These are phyloP conservation scores for Pithys albifrons DNA, from an alignment of 2,113 vertebrate species.

Conservation along the genomic window DNA sequence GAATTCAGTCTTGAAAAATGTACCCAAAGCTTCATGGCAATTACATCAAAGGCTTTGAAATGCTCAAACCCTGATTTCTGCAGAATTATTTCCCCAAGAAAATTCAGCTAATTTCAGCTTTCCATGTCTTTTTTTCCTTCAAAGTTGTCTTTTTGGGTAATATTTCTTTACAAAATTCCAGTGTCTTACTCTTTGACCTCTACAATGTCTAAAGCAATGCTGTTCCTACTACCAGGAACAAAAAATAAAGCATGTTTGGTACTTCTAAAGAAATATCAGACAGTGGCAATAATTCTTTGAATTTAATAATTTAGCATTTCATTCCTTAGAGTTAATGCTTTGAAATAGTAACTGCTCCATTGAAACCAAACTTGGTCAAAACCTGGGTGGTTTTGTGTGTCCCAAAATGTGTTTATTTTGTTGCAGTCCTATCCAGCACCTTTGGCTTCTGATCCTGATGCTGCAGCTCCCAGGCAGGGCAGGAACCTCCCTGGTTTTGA, in stretches of 20 bases:
- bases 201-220: neutral
- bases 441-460: neutral
- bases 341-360: too few relatives aligned
- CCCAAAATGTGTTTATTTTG: too few relatives aligned
- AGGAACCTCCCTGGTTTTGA: neutral
- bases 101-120: neutral
- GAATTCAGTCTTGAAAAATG: neutral
- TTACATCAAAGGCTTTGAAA: neutral
- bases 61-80: neutral
- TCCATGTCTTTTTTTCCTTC: neutral
- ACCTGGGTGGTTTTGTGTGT: too few relatives aligned
- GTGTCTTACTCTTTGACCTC: neutral
- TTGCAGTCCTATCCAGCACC: too few relatives aligned
- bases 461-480: neutral
- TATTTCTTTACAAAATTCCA: neutral
- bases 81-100: neutral
- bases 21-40: neutral
- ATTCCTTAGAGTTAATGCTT: too few relatives aligned
- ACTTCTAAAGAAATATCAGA: neutral
- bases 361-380: too few relatives aligned
- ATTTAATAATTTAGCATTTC: neutral
- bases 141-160: neutral
- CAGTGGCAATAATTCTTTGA: neutral
- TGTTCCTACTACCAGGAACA: neutral
- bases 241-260: neutral